Evolutionary conservation across 92 coral and sea anemone species (phyloP).

Genomic region (Scolanthus callimorphus): DNA sequence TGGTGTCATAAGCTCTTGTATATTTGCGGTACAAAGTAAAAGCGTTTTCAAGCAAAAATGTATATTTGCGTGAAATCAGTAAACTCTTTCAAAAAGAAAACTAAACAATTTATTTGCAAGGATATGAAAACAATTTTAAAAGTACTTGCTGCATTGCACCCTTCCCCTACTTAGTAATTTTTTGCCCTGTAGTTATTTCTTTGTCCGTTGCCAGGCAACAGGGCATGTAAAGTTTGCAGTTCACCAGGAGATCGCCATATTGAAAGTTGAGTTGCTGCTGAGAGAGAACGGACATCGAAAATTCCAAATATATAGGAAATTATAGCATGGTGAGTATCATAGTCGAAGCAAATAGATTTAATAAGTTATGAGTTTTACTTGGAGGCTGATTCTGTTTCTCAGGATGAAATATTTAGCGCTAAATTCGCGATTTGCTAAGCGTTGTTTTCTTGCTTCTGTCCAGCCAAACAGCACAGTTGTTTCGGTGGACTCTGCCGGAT

Average conservation of each 20-base stretch:
- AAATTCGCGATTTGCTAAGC: background rate
- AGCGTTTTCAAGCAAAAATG: background rate
- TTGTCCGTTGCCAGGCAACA: slow-evolving; percentile 21
- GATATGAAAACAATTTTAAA: no score
- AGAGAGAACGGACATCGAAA: background rate
- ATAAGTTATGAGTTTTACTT: background rate
- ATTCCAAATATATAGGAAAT: background rate
- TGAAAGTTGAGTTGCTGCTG: background rate
- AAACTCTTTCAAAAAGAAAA: no score
- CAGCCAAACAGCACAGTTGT: slow-evolving; percentile 90
- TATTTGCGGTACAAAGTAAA: no score
- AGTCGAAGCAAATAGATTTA: background rate
- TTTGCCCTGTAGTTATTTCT: slow-evolving; percentile 7
- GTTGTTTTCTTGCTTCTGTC: background rate
- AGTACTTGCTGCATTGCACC: no score
- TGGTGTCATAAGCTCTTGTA: background rate
- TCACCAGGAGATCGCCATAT: slow-evolving; percentile 42
- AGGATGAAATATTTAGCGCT: background rate
- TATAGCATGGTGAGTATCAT: background rate
- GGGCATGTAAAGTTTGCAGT: slow-evolving; percentile 12
- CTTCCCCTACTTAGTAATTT: background rate
- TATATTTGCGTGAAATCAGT: background rate
- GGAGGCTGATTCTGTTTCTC: background rate
- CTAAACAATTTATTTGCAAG: no score
- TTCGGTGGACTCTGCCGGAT: slow-evolving; percentile 89